phyloP scores from a whole-genome alignment of 2,888 invertebrate species.

The Mimumesa dahlbomi region DNA sequence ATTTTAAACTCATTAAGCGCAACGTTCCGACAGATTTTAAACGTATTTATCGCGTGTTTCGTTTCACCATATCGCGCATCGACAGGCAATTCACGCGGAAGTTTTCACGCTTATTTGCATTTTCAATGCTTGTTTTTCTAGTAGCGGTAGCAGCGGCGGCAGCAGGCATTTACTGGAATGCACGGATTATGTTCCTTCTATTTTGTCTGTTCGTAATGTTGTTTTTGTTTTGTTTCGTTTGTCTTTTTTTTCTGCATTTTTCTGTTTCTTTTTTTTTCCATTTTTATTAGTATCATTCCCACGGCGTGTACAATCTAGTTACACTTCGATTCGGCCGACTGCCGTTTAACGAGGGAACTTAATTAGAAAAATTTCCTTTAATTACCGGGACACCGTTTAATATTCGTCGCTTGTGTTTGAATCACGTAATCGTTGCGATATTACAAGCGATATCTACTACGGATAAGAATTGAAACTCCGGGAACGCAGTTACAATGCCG shows the following conservation, averaged over 20 bases:
- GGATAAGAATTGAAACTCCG: background rate
- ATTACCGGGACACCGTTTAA: background rate
- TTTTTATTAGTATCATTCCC: too few species aligned
- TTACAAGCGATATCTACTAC: slow-evolving; percentile 40
- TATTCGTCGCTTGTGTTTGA: too few species aligned
- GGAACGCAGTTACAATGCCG: background rate
- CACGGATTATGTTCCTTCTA: too few species aligned
- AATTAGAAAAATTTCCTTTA: background rate
- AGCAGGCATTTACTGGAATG: too few species aligned
- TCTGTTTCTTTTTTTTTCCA: too few species aligned
- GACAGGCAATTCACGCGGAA: slow-evolving; percentile 8
- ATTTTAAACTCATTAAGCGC: slow-evolving; percentile 55
- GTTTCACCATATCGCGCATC: slow-evolving; percentile 7
- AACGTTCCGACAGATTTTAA: slow-evolving; percentile 23
- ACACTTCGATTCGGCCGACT: background rate
- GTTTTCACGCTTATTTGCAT: slow-evolving; percentile 23
- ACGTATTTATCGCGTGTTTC: slow-evolving; percentile 37
- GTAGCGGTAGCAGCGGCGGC: background rate
- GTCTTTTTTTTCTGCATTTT: slow-evolving; percentile 13
- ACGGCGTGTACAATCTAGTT: too few species aligned
- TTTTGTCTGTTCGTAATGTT: too few species aligned
- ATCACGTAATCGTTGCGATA: too few species aligned
- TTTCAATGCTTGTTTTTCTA: slow-evolving; percentile 3
- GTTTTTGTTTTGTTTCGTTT: background rate
- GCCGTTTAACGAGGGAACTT: slow-evolving; percentile 23